Evolutionary conservation across 2,888 invertebrate species (phyloP), one percentile per base, ranked within the genome.

Genomic region (Zaprionus obscuricornis): DNA sequence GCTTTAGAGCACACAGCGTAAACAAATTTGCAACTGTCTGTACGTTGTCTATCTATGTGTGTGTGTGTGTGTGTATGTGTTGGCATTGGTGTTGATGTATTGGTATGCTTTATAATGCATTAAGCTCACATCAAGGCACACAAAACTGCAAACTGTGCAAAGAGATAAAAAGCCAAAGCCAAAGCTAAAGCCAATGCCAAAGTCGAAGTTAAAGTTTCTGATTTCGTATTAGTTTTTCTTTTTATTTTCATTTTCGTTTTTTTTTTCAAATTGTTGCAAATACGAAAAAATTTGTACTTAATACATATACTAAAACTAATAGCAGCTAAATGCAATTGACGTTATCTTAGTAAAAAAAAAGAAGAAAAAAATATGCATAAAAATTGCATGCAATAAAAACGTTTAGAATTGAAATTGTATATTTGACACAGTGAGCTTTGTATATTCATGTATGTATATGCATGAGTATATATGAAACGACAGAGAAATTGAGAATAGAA

Each of bases 331-430:
- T 66, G 36, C 42, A 43, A 47, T 50, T 60, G 56, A 8, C 33
- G 13, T 52, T 43, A 31, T 42, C 42, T 62, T 33, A 69, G 52
- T 72, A 56, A 67, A 56, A 60, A 65, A n/a, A n/a, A n/a, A n/a
- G n/a, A 22, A 7, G 22, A 22, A 22, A 22, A 22, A 22, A 5
- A 7, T 22, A 22, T 5, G 63, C 45, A 59, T 20, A 37, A 46
- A 67, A 74, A 62, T 52, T 62, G 66, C 56, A 72, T 34, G 58
- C 54, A 63, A 22, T 66, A 59, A 52, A 40, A 67, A 40, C 26
- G 58, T 47, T 45, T 40, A 39, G 36, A 50, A 68, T 52, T 54
- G 58, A 39, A 27, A n/a, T n/a, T n/a, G n/a, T 43, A 26, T 51
- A 59, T 54, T 49, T 40, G 42, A 34, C 43, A 26, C 10, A 27